Evolutionary conservation across 2,797 vertebrate species (phyloP).

Genomic region (Lagothrix lagotricha): DNA sequence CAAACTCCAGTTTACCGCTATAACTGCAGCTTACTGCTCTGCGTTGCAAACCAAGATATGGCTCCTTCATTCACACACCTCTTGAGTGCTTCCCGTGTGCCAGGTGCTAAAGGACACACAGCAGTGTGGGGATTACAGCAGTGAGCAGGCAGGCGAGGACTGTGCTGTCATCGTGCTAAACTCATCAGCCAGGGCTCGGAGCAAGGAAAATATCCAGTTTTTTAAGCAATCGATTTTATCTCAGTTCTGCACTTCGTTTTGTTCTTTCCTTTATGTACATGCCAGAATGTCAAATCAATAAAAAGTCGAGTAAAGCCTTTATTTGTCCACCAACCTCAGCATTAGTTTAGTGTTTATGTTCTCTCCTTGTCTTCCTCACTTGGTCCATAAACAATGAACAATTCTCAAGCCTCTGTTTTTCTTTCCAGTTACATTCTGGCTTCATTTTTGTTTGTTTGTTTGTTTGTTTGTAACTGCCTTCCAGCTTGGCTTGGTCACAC

Average conservation of each 20-base stretch:
- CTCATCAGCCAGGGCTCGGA: background rate
- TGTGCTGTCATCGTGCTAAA: background rate
- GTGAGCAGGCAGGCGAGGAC: background rate
- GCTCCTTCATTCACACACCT: accelerated
- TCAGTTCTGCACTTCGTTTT: background rate
- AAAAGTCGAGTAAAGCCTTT: background rate
- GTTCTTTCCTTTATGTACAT: background rate
- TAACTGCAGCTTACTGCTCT: background rate
- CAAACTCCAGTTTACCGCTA: background rate
- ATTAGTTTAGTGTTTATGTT: background rate
- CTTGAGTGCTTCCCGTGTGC: too few relatives aligned
- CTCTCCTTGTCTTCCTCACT: background rate
- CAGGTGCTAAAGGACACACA: background rate
- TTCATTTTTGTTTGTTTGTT: background rate
- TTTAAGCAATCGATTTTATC: background rate
- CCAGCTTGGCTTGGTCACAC: background rate
- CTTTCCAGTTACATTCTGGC: background rate
- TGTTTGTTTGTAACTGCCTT: background rate
- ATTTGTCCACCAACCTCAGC: background rate
- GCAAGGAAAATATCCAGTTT: background rate
- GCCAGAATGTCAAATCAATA: background rate
- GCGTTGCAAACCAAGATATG: background rate
- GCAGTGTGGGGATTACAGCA: background rate
- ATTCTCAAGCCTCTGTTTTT: background rate
- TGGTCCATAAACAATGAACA: background rate